Conservation (phyloP, 2,113 vertebrate genomes). For the Recurvirostra avosetta region DNA sequence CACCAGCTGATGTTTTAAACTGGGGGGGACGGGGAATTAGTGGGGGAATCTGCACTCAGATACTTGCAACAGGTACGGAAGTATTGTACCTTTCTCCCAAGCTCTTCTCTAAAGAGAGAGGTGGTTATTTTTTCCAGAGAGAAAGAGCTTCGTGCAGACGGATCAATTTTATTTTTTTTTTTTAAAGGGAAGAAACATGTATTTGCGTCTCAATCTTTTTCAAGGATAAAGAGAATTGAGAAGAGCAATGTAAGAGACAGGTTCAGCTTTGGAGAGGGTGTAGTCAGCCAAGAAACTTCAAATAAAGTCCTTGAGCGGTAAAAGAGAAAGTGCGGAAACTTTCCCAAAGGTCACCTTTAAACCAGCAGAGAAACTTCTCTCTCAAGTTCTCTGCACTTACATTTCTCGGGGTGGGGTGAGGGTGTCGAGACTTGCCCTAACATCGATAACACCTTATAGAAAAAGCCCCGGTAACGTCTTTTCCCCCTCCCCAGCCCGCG, state of each 20-base stretch:
- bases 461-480: neutral
- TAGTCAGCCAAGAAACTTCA: neutral
- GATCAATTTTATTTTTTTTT: neutral
- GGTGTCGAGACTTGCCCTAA: neutral
- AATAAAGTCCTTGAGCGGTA: neutral
- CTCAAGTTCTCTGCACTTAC: neutral
- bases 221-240: neutral
- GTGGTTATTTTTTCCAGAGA: neutral
- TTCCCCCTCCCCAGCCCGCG: neutral
- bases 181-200: neutral
- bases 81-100: neutral
- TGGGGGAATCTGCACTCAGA: neutral
- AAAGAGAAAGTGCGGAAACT: slow-evolving; percentile 41
- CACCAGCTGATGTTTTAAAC: neutral
- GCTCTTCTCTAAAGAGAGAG: neutral
- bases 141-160: neutral
- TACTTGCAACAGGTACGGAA: neutral
- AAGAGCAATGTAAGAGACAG: neutral
- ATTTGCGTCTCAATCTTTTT: neutral
- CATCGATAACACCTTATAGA: neutral
- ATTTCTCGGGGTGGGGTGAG: neutral
- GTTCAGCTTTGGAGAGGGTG: neutral
- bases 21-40: neutral
- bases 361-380: neutral
- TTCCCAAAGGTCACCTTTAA: slow-evolving; percentile 26